Base-by-base conservation (phyloP, 1,140 invertebrate genomes). In the Panagrolaimus sp. region DNA sequence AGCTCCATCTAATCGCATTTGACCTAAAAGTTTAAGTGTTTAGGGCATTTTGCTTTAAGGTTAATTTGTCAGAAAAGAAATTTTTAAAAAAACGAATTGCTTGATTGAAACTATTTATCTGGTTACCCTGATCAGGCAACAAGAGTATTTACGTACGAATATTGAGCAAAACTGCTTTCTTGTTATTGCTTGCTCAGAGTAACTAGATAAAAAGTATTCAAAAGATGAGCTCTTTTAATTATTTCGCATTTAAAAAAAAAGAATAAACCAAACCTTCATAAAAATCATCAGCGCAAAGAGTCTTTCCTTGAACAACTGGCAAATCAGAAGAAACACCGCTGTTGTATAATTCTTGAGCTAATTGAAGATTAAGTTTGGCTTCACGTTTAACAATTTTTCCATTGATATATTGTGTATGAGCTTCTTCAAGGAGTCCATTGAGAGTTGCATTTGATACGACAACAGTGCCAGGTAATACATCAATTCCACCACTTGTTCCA, bases 211-310 rank as follows among this genome's bases (percentile, higher is more conserved):
- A n/a, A n/a, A n/a, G n/a, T n/a, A n/a, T n/a, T 38, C 32, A 38
- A 38, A 38, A 38, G 32, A 38, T 38, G 7, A 38, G 2, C 2
- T 38, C 32, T 38, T 38, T 38, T 38, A n/a, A n/a, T n/a, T n/a
- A n/a, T 38, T 38, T 38, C 32, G 32, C 2, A 4, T 38, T 38
- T 38, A 2, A 38, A 38, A 38, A 38, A 38, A 38, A 38, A 38
- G 7, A 38, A 38, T 4, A 38, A 7, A 38, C 2, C 32, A 4
- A 2, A 38, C 32, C 85, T 89, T 98, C 95, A 84, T 98, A 98
- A 84, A 98, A 98, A 84, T 98, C 95, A 77, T 93, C 89, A 6
- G 94, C 92, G 83, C 93, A 96, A 88, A 97, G 90, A 0, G 95
- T 98, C 83, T 90, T 94, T 32, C 96, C 96, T 43, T 87, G 87